A percentile compares a stretch with the other conserved stretches of the same genome.
phyloP scores from a whole-genome alignment of 2,113 vertebrate genomes.

The Lutjanus erythropterus region DNA sequence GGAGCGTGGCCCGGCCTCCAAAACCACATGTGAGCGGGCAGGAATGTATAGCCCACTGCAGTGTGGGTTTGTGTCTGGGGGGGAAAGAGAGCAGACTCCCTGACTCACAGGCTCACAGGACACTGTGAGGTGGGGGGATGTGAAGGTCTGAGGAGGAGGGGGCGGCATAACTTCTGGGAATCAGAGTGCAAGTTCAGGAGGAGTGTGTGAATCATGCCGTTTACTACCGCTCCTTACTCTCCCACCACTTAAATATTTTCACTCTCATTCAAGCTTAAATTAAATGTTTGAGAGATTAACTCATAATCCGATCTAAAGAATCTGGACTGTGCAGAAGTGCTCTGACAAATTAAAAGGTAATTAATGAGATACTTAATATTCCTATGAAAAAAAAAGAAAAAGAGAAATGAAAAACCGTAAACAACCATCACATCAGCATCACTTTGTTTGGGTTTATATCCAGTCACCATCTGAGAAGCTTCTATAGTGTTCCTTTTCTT shows the following conservation, averaged over 20 bases:
- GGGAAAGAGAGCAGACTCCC: constrained; percentile 54
- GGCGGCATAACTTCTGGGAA: constrained; percentile 66
- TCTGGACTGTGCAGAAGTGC: no score
- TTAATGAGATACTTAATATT: no score
- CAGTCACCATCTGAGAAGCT: no score
- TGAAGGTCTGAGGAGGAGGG: not conserved
- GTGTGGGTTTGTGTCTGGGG: constrained; percentile 65
- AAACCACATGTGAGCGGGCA: constrained; percentile 76
- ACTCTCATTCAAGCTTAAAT: no score
- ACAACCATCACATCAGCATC: no score
- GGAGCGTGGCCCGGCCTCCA: constrained; percentile 54
- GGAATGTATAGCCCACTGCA: constrained; percentile 74
- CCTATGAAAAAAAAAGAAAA: no score
- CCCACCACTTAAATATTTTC: not conserved
- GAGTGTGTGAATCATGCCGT: constrained; percentile 69
- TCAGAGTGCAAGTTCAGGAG: constrained; percentile 29
- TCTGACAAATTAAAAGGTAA: no score
- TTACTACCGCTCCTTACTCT: not conserved
- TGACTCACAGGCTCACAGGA: constrained; percentile 79
- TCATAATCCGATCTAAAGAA: no score
- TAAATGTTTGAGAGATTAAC: no score
- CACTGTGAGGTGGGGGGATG: constrained; percentile 59
- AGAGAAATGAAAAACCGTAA: no score
- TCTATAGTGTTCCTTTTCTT: no score
- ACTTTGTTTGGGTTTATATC: no score